A percentile compares a stretch with the other conserved stretches of the same genome.
These are phyloP conservation scores for Zosterops lateralis DNA, from an alignment of 2,113 vertebrate genomes.

Conservation along the genomic window DNA sequence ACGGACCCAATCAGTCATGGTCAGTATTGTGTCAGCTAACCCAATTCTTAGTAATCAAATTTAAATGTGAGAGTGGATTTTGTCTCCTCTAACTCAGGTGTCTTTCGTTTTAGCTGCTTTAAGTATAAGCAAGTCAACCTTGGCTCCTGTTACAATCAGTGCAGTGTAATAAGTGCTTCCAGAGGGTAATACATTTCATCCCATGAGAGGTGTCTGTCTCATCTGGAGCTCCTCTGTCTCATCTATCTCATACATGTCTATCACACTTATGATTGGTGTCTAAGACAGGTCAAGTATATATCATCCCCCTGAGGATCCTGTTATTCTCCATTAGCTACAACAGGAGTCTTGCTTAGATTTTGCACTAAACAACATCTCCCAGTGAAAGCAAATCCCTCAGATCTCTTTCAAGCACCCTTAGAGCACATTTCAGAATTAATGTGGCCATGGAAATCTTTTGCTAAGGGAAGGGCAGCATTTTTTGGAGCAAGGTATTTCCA, in stretches of 20 bases:
- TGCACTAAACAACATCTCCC: neutral
- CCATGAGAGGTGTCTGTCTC: conserved; percentile 27
- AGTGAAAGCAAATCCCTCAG: neutral
- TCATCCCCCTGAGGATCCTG: neutral
- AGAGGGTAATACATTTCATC: conserved; percentile 30
- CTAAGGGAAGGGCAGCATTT: neutral
- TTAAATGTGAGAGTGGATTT: conserved; percentile 34
- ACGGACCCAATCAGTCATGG: conserved; percentile 39
- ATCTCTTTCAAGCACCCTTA: neutral
- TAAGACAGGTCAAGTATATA: neutral
- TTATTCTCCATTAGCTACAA: neutral
- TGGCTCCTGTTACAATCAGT: conserved; percentile 25
- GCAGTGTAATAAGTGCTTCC: conserved; percentile 39
- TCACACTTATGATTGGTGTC: conserved; percentile 46
- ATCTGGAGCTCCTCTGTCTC: conserved; percentile 10
- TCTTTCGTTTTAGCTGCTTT: conserved; percentile 3
- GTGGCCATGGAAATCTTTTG: neutral
- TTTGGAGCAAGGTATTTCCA: neutral
- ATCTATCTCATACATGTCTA: conserved; percentile 12
- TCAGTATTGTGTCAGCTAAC: conserved; percentile 40
- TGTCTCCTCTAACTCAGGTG: neutral
- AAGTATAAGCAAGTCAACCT: conserved; percentile 22
- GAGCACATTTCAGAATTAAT: neutral
- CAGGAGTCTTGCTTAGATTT: neutral
- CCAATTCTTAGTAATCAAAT: conserved; percentile 57